These are phyloP conservation scores for Drosophila rellima DNA, from an alignment of 2,888 invertebrate genomes.

Conservation along the genomic window DNA sequence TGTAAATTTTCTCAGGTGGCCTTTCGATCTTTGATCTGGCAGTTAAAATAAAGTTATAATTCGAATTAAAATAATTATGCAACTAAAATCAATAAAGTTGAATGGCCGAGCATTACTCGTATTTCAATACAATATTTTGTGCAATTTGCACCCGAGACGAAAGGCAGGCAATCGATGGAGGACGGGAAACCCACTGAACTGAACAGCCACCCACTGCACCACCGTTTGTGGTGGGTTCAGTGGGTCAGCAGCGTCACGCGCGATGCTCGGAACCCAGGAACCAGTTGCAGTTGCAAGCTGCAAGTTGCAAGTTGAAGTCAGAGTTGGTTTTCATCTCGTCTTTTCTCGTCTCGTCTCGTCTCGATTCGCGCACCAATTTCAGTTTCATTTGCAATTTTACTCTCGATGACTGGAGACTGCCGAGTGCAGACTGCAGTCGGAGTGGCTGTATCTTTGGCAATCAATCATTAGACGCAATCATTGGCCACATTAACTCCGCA, in stretches of 20 bases:
- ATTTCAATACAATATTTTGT: constrained; percentile 70
- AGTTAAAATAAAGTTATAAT: constrained; percentile 58
- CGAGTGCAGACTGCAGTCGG: constrained; percentile 1
- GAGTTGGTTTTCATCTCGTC: constrained; percentile 19
- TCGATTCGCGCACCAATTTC: constrained; percentile 60
- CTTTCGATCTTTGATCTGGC: constrained; percentile 39
- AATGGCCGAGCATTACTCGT: constrained; percentile 62
- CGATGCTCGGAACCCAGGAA: constrained; percentile 54
- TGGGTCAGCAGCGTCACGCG: constrained; percentile 80
- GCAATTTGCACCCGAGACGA: constrained; percentile 72
- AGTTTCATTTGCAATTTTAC: constrained; percentile 74
- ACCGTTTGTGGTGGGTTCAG: constrained; percentile 61
- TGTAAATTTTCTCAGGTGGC: constrained; percentile 10
- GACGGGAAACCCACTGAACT: constrained; percentile 42
- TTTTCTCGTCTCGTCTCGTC: constrained; percentile 18
- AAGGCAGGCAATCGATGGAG: constrained; percentile 28
- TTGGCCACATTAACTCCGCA: constrained; percentile 75
- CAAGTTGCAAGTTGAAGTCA: constrained; percentile 31
- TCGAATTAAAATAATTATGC: constrained; percentile 69
- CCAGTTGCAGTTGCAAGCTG: constrained; percentile 58
- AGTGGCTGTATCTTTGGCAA: constrained; percentile 70
- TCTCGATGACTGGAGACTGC: constrained; percentile 49
- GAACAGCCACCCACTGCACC: constrained; percentile 59
- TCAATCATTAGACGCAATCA: constrained; percentile 79
- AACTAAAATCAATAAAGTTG: constrained; percentile 78